Evolutionary conservation across 2,888 invertebrate genomes (phyloP), one percentile per base, ranked within the genome.

Genomic region (Gisinianus flammeolus): DNA sequence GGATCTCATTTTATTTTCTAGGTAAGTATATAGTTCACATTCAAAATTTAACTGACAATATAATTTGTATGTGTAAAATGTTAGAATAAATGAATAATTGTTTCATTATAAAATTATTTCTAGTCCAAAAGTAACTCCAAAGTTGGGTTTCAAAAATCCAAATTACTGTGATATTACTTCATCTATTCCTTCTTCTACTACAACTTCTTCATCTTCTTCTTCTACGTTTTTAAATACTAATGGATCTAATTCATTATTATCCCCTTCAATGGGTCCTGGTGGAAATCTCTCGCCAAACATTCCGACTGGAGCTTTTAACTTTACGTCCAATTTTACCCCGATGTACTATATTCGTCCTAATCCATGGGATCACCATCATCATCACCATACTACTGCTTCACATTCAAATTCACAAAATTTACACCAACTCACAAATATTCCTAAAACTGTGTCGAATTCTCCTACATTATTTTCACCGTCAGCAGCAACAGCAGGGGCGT

Each of bases 1-100:
- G n/a, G 84, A 84, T 84, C 83, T 84, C 83, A 84, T 84, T 62
- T 77, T 78, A 30, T 73, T 84, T 73, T 80, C 83, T 79, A 54
- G 44, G 44, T 44, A 44, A 44, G 16, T 44, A 44, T 10, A 16
- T 44, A 44, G 6, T n/a, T n/a, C n/a, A n/a, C n/a, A n/a, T n/a
- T n/a, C n/a, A n/a, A n/a, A n/a, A n/a, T n/a, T n/a, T n/a, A n/a
- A n/a, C n/a, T n/a, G n/a, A n/a, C n/a, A n/a, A n/a, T n/a, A n/a
- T n/a, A n/a, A n/a, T n/a, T n/a, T n/a, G n/a, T 44, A 10, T 44
- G 44, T 44, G 8, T 44, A 44, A 44, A 44, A 44, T 44, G 16
- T 44, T 44, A 44, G 16, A 44, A 44, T 10, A 44, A 6, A 16
- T 44, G 6, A 6, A 44, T 44, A 16, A 10, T 16, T 44, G 8